A percentile compares a stretch with the other conserved stretches of the same genome.
Evolutionary conservation across 2,797 vertebrate species (phyloP).

Genomic region (Periparus ater): DNA sequence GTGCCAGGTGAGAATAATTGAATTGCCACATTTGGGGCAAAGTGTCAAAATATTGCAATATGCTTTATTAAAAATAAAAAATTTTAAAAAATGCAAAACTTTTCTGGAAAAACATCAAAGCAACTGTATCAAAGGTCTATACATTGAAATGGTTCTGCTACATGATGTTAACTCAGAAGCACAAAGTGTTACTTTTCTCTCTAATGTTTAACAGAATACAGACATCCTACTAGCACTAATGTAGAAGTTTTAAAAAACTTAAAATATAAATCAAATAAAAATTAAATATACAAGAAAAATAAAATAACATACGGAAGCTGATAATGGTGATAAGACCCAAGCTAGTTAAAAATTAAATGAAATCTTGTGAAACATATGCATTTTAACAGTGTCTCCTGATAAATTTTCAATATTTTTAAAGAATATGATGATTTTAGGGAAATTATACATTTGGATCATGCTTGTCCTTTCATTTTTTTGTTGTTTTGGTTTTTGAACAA

Average conservation of each 20-base stretch:
- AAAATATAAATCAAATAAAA: neutral
- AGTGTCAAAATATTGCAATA: neutral
- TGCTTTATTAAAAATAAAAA: neutral
- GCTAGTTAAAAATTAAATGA: neutral
- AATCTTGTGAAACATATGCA: neutral
- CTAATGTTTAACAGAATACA: neutral
- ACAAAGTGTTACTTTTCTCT: neutral
- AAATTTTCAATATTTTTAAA: neutral
- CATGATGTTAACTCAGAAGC: neutral
- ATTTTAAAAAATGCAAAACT: neutral
- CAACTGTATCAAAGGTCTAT: neutral
- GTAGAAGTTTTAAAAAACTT: neutral
- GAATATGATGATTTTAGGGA: neutral
- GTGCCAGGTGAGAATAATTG: neutral
- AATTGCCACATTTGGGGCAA: neutral
- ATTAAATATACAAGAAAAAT: neutral
- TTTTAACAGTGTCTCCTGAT: neutral
- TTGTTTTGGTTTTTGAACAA: neutral
- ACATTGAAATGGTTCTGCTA: neutral
- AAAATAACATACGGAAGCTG: neutral
- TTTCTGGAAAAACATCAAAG: neutral
- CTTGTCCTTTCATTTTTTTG: neutral
- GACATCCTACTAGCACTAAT: neutral
- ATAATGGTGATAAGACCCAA: neutral
- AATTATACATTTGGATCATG: neutral